Evolutionary conservation across 2,113 vertebrate species (phyloP).

Genomic region (Corythoichthys haematopterus): DNA sequence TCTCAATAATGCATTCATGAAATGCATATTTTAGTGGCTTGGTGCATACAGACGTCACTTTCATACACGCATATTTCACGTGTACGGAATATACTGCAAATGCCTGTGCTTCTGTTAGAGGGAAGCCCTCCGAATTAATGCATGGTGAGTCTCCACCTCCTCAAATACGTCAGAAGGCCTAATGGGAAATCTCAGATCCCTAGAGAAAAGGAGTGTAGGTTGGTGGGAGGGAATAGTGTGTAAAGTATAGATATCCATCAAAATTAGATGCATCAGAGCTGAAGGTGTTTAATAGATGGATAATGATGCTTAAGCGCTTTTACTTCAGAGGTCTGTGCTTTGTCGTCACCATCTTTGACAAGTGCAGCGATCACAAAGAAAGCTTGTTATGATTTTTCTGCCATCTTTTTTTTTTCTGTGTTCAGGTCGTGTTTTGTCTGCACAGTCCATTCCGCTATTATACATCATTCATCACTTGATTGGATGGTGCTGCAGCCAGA

Average conservation of each 20-base stretch:
- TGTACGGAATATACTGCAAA: slow-evolving; percentile 8
- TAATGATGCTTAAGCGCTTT: not conserved
- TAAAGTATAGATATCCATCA: not conserved
- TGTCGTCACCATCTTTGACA: slow-evolving; percentile 15
- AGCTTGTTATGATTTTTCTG: not conserved
- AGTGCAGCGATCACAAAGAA: not conserved
- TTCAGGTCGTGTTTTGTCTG: not conserved
- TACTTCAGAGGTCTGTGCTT: slow-evolving; percentile 8
- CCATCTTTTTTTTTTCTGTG: not conserved
- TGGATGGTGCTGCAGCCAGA: not conserved
- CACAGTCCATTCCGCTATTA: not conserved
- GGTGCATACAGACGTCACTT: slow-evolving; percentile 16
- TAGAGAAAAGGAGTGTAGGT: slow-evolving; percentile 5
- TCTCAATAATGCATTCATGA: slow-evolving; percentile 47
- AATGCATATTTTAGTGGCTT: slow-evolving; percentile 45
- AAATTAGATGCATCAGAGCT: slow-evolving; percentile 3
- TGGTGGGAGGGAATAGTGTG: not conserved
- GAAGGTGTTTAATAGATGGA: not conserved
- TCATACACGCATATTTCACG: slow-evolving; percentile 8
- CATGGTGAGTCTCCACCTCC: slow-evolving; percentile 24
- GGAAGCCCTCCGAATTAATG: slow-evolving; percentile 34
- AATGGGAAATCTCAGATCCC: slow-evolving; percentile 25
- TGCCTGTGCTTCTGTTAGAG: slow-evolving; percentile 15
- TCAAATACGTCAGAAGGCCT: slow-evolving; percentile 32
- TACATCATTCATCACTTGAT: not conserved